A percentile compares a stretch with the other conserved stretches of the same genome.
Conservation (phyloP, 2,888 invertebrate species). For the Aphodius granarius region DNA sequence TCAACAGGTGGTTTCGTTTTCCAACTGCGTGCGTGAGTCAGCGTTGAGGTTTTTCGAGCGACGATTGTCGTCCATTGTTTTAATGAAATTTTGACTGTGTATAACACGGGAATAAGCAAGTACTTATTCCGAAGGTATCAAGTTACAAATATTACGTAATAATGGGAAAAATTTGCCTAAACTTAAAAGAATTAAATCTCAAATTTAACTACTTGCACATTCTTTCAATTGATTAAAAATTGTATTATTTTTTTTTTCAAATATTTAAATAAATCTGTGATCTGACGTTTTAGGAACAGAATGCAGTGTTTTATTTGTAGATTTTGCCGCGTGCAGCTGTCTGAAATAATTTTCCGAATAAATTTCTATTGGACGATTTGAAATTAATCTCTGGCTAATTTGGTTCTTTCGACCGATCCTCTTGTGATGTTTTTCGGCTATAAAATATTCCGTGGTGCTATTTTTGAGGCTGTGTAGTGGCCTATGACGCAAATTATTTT, state of each 20-base stretch:
- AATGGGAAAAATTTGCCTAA: not conserved
- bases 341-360: not conserved
- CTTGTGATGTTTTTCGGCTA: not conserved
- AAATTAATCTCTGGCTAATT: not conserved
- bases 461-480: not conserved
- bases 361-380: not conserved
- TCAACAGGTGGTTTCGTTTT: constrained; percentile 42
- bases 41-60: not conserved
- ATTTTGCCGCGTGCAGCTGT: too few relatives aligned
- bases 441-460: not conserved
- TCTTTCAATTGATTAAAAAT: too few relatives aligned
- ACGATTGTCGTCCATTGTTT: not conserved
- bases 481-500: not conserved
- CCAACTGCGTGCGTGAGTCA: not conserved
- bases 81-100: not conserved
- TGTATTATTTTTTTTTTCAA: too few relatives aligned
- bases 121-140: not conserved
- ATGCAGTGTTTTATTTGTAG: too few relatives aligned
- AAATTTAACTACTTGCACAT: too few relatives aligned
- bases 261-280: too few relatives aligned
- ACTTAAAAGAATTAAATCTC: too few relatives aligned
- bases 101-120: not conserved
- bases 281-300: too few relatives aligned
- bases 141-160: not conserved
- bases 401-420: not conserved